Base-by-base conservation (phyloP, 2,888 invertebrate genomes). In the Ischnus inquisitorius region DNA sequence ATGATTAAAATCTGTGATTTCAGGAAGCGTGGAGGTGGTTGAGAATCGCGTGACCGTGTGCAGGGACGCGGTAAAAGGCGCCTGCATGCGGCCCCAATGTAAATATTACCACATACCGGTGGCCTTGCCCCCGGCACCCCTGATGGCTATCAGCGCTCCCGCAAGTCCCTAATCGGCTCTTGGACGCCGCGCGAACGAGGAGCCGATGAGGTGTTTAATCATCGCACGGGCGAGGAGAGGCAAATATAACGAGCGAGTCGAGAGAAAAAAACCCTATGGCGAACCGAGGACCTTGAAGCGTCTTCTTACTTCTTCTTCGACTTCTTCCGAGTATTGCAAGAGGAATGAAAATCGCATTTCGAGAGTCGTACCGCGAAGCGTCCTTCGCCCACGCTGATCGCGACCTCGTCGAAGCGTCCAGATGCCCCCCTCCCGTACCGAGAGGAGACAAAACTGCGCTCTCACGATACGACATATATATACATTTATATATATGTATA, bases 41-140 rank as follows among this genome's bases (percentile, higher is more conserved):
- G 98, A 98, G 95, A 97, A 98, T 95, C 97, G 97, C 94, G 98
- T 98, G 95, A 98, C 97, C 94, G 98, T 98, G 94, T 98, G 98
- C 95, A 97, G 98, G 94, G 98, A 98, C 95, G 98, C 98, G 94
- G 98, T 97, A 93, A 98, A 98, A 94, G 98, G 98, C 95, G 96
- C 97, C 95, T 98, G 98, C 95, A 96, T 97, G 94, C 97, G 98
- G 94, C 97, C 97, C 95, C 96, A 97, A 95, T 98, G 98, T 97
- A 98, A 98, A 96, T 98, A 98, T 96, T 98, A 98, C 96, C 98
- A 98, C 96, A 98, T 98, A 96, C 98, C 98, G 93, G 96, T 98
- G 94, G 96, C 96, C 93, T 95, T 97, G 95, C 97, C 97, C 93
- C 97, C 97, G 93, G 97, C 97, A 92, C 95, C 96, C 91, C 94